Evolutionary conservation across 2,797 vertebrate genomes (phyloP).

Genomic region (Graptemys geographica): DNA sequence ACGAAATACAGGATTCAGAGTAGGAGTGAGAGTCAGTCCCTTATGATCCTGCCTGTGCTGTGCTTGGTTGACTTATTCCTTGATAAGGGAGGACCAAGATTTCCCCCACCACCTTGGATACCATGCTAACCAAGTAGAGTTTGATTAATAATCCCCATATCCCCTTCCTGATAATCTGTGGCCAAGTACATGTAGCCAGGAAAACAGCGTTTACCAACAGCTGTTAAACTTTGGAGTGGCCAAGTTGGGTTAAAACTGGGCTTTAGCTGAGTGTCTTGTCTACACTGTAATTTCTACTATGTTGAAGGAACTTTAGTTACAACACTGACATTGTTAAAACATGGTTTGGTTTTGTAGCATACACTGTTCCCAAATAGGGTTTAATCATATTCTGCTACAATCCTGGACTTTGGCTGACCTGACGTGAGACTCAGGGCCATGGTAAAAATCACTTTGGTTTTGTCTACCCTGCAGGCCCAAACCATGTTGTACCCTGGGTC

Average conservation of each 20-base stretch:
- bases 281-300: not conserved
- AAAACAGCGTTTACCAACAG: not conserved
- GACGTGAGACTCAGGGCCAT: not conserved
- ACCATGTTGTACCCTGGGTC: not conserved
- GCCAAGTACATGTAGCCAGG: not conserved
- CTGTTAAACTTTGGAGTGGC: not conserved
- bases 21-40: not conserved
- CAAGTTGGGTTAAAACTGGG: not conserved
- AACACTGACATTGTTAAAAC: not conserved
- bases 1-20: no score
- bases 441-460: not conserved
- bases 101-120: not conserved
- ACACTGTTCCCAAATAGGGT: not conserved
- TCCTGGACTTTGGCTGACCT: not conserved
- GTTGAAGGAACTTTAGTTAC: not conserved
- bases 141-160: not conserved
- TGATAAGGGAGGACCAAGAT: not conserved
- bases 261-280: not conserved
- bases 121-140: not conserved
- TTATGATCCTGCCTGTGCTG: no score
- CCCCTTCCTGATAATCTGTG: not conserved
- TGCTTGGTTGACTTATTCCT: not conserved
- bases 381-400: not conserved
- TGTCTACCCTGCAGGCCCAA: not conserved
- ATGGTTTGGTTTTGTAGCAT: not conserved